phyloP scores from a whole-genome alignment of 2,888 invertebrate species.

The Spialia ferax region DNA sequence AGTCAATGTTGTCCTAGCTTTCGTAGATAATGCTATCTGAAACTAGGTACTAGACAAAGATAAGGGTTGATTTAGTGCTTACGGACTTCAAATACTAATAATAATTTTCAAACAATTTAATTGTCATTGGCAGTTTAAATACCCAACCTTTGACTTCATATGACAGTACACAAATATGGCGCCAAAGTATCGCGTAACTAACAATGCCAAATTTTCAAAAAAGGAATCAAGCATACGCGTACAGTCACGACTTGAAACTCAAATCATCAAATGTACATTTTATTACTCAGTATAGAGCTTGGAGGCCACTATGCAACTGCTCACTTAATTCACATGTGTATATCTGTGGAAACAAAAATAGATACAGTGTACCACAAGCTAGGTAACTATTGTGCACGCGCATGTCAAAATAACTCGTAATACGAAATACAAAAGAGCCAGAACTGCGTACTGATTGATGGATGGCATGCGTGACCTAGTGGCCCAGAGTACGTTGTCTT shows the following conservation, averaged over 20 bases:
- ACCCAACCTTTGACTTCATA: constrained; percentile 21
- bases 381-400: constrained; percentile 27
- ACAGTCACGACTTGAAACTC: constrained; percentile 13
- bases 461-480: constrained; percentile 39
- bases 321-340: constrained; percentile 41
- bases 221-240: constrained; percentile 30
- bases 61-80: constrained; percentile 56
- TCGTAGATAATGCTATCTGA: constrained; percentile 47
- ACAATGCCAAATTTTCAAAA: constrained; percentile 38
- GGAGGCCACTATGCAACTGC: constrained; percentile 36
- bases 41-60: constrained; percentile 49
- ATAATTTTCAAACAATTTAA: constrained; percentile 16
- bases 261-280: constrained; percentile 26
- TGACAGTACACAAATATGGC: constrained; percentile 19
- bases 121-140: constrained; percentile 8
- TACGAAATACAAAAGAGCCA: constrained; percentile 23
- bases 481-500: constrained; percentile 34
- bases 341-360: constrained; percentile 42
- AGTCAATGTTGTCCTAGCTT: constrained; percentile 43
- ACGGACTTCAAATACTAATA: constrained; percentile 54
- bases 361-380: constrained; percentile 38
- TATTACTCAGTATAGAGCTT: constrained; percentile 38
- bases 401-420: constrained; percentile 33
- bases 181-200: constrained; percentile 10
- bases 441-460: constrained; percentile 23